Conservation (phyloP, 2,888 invertebrate genomes). For the Endotricha flammealis region DNA sequence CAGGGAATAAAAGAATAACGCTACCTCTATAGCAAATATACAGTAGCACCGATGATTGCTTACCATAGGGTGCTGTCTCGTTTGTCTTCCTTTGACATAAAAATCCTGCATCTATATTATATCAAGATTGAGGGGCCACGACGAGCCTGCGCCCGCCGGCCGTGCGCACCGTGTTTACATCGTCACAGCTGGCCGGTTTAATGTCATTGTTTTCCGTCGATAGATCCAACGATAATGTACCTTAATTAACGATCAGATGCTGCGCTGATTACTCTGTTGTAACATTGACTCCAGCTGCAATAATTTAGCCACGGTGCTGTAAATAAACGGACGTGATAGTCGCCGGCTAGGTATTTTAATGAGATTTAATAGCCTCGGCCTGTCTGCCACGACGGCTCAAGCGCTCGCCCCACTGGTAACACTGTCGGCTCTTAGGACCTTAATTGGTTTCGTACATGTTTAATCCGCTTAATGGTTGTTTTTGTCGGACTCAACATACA, state of each 20-base stretch:
- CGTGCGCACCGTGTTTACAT: constrained; percentile 2
- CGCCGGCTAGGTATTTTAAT: constrained; percentile 61
- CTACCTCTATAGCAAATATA: no score
- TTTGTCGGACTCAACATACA: constrained; percentile 46
- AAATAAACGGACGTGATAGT: constrained; percentile 65
- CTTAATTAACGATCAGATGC: constrained; percentile 59
- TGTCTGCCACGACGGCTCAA: constrained; percentile 28
- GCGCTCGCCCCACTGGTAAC: constrained; percentile 38
- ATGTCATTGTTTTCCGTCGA: constrained; percentile 30
- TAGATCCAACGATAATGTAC: constrained; percentile 58
- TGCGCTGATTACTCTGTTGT: constrained; percentile 52
- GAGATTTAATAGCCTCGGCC: constrained; percentile 57
- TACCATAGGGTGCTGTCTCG: no score
- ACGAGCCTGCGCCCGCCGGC: neutral
- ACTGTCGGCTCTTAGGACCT: constrained; percentile 56
- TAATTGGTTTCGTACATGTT: constrained; percentile 66
- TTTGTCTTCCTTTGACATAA: no score
- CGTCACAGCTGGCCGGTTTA: constrained; percentile 23
- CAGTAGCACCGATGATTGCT: no score
- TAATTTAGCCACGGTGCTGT: constrained; percentile 49
- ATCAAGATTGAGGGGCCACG: no score
- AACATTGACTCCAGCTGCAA: constrained; percentile 49
- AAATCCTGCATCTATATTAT: no score
- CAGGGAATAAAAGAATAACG: no score
- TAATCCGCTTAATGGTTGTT: constrained; percentile 62